Conservation (phyloP, 2,113 vertebrate genomes). For the Gavia stellata region DNA sequence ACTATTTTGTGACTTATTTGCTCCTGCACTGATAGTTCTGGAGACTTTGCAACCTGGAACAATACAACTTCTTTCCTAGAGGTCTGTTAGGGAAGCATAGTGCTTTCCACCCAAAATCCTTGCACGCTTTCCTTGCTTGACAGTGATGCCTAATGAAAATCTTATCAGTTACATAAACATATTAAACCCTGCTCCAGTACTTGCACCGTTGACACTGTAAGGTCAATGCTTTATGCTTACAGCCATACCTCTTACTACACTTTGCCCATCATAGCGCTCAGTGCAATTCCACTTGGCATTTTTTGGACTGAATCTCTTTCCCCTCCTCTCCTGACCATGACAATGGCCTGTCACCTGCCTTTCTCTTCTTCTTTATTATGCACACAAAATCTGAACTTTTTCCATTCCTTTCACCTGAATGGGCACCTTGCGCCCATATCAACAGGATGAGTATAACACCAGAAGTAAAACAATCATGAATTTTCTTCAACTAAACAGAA, state of each 20-base stretch:
- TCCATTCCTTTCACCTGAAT: background rate
- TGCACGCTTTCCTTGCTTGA: background rate
- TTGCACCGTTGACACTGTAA: background rate
- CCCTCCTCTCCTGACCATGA: background rate
- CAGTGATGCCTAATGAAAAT: background rate
- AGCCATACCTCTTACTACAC: background rate
- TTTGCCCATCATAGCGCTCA: background rate
- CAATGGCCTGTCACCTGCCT: background rate
- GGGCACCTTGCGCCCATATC: background rate
- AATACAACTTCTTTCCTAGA: background rate
- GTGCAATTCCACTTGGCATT: background rate
- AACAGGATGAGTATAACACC: background rate
- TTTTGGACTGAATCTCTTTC: background rate
- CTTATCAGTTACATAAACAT: background rate
- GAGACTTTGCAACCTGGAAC: background rate
- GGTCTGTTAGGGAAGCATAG: background rate
- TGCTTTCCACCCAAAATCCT: background rate
- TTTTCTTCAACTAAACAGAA: background rate
- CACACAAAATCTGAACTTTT: background rate
- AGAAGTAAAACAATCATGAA: background rate
- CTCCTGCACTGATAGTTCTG: background rate
- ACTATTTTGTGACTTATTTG: background rate
- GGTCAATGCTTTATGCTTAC: background rate
- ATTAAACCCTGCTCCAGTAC: background rate
- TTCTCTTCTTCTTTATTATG: background rate